phyloP scores from a whole-genome alignment of 2,797 vertebrate species.

The Pantherophis alleghaniensis region DNA sequence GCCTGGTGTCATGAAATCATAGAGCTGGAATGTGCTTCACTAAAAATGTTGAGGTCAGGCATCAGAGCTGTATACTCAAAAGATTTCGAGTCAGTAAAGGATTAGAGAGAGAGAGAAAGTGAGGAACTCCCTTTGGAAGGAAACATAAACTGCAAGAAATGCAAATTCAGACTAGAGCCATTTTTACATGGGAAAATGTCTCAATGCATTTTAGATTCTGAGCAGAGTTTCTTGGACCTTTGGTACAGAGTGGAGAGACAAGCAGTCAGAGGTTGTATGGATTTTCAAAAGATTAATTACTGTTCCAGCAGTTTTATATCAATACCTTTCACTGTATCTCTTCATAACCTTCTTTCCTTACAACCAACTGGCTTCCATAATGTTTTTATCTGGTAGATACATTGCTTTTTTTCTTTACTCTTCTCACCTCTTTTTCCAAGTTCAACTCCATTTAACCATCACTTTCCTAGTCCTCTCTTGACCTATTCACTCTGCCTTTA shows the following conservation, averaged over 20 bases:
- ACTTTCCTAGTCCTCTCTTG: neutral
- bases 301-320: neutral
- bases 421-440: neutral
- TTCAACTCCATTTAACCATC: neutral
- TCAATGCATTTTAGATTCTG: neutral
- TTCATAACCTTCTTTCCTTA: neutral
- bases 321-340: neutral
- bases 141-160: slow-evolving; percentile 1
- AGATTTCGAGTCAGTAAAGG: slow-evolving; percentile 62
- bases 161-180: neutral
- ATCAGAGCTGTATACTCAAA: slow-evolving; percentile 66
- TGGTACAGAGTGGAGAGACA: neutral
- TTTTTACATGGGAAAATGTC: neutral
- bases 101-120: slow-evolving; percentile 44
- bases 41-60: slow-evolving; percentile 61
- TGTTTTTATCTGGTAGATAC: neutral
- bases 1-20: slow-evolving; percentile 75
- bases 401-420: neutral
- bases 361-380: neutral
- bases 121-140: neutral
- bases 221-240: neutral
- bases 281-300: neutral
- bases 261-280: neutral
- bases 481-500: neutral
- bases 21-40: slow-evolving; percentile 70